A percentile compares a stretch with the other conserved stretches of the same genome.
Conservation (phyloP, 2,113 vertebrate genomes). For the Pampusana beccarii region DNA sequence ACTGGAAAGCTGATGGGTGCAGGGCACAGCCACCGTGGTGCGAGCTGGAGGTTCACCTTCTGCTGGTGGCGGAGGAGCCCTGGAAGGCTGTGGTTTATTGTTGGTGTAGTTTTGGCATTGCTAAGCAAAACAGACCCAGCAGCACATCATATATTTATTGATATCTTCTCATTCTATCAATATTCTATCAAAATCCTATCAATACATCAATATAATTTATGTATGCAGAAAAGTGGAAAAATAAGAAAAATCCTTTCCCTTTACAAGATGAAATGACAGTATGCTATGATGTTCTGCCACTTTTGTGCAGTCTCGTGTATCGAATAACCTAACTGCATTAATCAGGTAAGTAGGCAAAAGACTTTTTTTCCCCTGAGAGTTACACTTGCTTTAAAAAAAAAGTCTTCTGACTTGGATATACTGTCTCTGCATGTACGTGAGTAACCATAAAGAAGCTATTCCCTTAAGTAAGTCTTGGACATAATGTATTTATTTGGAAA, state of each 20-base stretch:
- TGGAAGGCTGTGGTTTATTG: not conserved
- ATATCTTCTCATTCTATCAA: not conserved
- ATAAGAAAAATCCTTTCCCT: not conserved
- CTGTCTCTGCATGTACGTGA: not conserved
- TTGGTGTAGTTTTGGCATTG: not conserved
- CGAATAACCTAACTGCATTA: not conserved
- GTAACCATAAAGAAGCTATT: not conserved
- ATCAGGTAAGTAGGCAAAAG: not conserved
- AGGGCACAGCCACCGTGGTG: not conserved
- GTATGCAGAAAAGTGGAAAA: not conserved
- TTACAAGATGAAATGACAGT: not conserved
- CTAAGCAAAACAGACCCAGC: not conserved
- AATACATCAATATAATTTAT: no score
- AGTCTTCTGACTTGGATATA: not conserved
- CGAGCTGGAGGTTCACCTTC: not conserved
- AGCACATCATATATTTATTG: not conserved
- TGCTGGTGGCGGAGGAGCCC: accelerated
- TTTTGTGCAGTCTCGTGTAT: not conserved
- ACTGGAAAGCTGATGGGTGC: not conserved
- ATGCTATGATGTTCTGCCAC: not conserved
- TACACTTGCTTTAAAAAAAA: not conserved
- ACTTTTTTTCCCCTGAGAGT: accelerated
- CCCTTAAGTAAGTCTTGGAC: not conserved
- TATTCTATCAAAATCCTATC: no score
- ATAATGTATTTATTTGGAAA: not conserved